phyloP scores from a whole-genome alignment of 2,797 vertebrate genomes.

The Morelia viridis region DNA sequence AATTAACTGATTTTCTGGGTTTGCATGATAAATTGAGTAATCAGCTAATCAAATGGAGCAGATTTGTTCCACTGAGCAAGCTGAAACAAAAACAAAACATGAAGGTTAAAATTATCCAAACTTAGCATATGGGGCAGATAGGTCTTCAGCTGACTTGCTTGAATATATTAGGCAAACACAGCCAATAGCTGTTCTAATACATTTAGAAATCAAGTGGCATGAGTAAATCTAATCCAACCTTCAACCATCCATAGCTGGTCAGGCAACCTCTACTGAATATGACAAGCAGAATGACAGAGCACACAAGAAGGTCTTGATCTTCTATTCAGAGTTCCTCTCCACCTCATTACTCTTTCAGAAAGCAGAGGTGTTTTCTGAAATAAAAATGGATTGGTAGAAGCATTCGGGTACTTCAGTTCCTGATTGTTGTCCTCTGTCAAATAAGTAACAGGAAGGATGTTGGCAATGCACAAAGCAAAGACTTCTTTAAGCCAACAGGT shows the following conservation, averaged over 20 bases:
- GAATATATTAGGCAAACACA: neutral
- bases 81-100: neutral
- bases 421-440: neutral
- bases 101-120: neutral
- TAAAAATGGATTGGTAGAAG: no score
- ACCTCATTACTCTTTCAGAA: neutral
- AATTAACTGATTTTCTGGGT: neutral
- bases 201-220: neutral
- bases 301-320: neutral
- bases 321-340: neutral
- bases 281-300: neutral
- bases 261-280: neutral
- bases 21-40: neutral
- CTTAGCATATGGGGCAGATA: neutral
- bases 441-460: neutral
- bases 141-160: neutral
- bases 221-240: neutral
- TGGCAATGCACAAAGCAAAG: neutral
- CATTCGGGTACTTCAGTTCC: neutral
- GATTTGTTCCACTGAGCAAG: neutral
- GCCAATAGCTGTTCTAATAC: neutral
- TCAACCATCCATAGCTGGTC: neutral
- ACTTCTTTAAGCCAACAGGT: neutral
- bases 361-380: no score
- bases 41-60: neutral